Base-by-base conservation (phyloP, 2,888 invertebrate genomes). In the Colletes collaris region DNA sequence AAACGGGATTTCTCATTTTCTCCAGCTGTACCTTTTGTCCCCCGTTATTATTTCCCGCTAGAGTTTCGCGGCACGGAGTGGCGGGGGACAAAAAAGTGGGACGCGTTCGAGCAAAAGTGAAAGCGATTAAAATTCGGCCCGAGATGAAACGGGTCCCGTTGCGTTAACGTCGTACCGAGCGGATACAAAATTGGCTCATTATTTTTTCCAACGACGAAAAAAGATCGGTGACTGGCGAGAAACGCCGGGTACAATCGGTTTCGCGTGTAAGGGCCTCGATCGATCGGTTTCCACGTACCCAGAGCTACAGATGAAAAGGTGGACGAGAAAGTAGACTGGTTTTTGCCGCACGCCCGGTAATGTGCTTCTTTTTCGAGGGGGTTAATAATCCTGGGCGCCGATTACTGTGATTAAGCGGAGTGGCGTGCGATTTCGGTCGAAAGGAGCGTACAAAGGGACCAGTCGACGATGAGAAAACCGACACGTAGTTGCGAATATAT, bases 301-400 rank as follows among this genome's bases (percentile, higher is more conserved):
- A 65, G 16, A 37, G 46, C 44, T 37, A 10, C 62, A 49, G 67
- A 67, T 13, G 70, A 69, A 67, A 80, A 69, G 71, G 63, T 37
- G 71, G 59, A 56, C 58, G 74, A 62, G 83, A 83, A 81, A 83
- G 75, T 78, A 56, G 72, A 70, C 64, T 56, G 65, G 63, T 60
- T 83, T 83, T 83, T 49, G 64, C 53, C 16, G 46, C 10, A 3
- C 19, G 44, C 53, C 52, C 70, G 44, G 71, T 79, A 79, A 79
- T 60, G 70, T 68, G 49, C 73, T 63, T 70, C 63, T 58, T 53
- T 67, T 59, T 60, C 58, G 52, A 69, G 65, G 16, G 56, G 72
- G 66, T 75, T 84, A 75, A 82, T 84, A 84, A 79, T 82, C 71
- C 56, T 40, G 67, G 67, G 75, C 56, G 37, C 64, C 69, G 74